Evolutionary conservation across 2,113 vertebrate genomes (phyloP), one percentile per base, ranked within the genome.

Genomic region (Dermatemys mawii): DNA sequence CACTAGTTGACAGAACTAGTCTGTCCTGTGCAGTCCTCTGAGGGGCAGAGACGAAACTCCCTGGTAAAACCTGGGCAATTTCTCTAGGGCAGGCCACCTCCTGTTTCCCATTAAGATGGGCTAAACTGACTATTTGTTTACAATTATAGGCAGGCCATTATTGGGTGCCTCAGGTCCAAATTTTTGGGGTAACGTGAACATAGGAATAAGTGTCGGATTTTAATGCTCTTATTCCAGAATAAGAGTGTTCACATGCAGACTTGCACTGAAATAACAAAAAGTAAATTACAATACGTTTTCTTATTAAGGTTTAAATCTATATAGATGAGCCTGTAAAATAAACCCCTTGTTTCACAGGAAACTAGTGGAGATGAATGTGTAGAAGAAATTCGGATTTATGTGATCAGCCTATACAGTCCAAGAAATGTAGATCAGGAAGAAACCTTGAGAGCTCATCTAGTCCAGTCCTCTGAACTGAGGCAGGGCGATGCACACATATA

Each of bases 281-380:
- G 83, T 24, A 46, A 78, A 89, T 54, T 11, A 3, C 53, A n/a
- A 75, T n/a, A 0, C 8, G 83, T 87, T 89, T 87, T 83, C 82
- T 92, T 38, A 80, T 2, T 60, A 60, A 14, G 55, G 3, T 83
- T 53, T 48, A 87, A 41, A 41, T 38, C 17, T 63, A 32, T 63
- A 7, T 22, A 87, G 60, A 73, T 5, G 9, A 73, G 6, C 75
- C 50, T 29, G 60, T 11, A 80, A 86, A 87, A 41, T 81, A 81
- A 6, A 35, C 2, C 49, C 82, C 82, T 0, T 0, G 51, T 35
- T 44, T 57, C 46, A 57, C 50, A 41, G 6, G n/a, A 55, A 67
- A 48, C 41, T 4, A 78, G 32, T 1, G 41, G 38, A 83, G 26
- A 84, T 32, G 12, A 44, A 41, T 0, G 8, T 11, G 16, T 78